Percentiles rank a stretch among this genome's conserved stretches.
Conservation (phyloP, 2,113 vertebrate species). For the Albula glossodonta region DNA sequence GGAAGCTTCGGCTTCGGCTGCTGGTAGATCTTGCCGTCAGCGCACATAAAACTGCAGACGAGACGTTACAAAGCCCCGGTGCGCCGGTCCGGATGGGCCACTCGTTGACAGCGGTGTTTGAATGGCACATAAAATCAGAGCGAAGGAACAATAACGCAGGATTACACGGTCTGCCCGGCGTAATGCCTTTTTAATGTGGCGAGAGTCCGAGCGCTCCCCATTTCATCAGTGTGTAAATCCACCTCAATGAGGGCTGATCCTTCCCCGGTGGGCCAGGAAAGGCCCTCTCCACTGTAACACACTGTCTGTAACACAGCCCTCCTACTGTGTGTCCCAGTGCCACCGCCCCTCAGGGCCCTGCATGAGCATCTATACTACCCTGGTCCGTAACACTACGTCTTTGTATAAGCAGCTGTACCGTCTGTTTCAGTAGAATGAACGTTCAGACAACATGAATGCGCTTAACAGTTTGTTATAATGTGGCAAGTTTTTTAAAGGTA, state of each 20-base stretch:
- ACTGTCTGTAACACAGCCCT: neutral
- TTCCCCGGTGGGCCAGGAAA: neutral
- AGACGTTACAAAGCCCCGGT: neutral
- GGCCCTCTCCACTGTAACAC: neutral
- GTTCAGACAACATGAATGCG: no score
- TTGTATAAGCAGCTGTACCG: no score
- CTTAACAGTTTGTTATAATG: no score
- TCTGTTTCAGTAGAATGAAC: no score
- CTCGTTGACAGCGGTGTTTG: neutral
- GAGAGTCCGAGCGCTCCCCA: slow-evolving; percentile 5
- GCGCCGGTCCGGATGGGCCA: no score
- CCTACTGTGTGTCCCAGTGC: neutral
- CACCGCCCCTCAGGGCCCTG: no score
- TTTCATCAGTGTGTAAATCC: slow-evolving; percentile 10
- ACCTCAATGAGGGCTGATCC: slow-evolving; percentile 1
- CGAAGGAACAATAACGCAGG: neutral
- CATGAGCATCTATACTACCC: neutral
- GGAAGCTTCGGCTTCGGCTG: neutral
- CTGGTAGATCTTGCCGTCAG: neutral
- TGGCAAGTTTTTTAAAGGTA: no score
- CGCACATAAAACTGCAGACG: neutral
- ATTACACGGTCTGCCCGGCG: slow-evolving; percentile 6
- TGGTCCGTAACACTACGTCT: neutral
- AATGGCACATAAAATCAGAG: neutral
- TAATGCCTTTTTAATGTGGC: slow-evolving; percentile 7